Evolutionary conservation across 2,888 invertebrate genomes (phyloP), one percentile per base, ranked within the genome.

Genomic region (Teleogryllus oceanicus): DNA sequence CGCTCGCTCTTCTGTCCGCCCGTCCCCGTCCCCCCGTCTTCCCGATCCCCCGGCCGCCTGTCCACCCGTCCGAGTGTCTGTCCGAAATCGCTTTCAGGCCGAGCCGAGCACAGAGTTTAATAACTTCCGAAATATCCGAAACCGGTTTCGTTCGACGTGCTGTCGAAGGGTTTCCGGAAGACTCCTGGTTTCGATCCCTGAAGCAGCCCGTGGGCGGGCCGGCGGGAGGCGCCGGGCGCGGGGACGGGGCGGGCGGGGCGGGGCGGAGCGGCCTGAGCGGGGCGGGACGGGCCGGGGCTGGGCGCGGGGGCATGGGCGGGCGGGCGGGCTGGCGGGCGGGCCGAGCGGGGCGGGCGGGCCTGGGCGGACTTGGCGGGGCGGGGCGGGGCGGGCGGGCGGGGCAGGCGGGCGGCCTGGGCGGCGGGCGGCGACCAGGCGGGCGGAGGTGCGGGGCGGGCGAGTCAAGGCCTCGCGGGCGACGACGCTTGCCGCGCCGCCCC

Each of bases 51-150:
- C 5, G 5, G 4, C 37, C 8, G 24, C 24, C 24, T 37, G 24
- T 37, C 24, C 24, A 21, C 24, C 24, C 24, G 3, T 3, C 24
- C 24, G 37, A 8, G 8, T 5, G 8, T 37, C 37, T 37, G 37
- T 37, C 37, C 37, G 37, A 37, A 37, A 37, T 37, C 37, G 37
- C 37, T 37, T 37, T 37, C 37, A 37, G 8, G 37, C 37, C 37
- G 37, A 37, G 8, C 37, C 37, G 37, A 62, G 62, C 62, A 62
- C 16, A 10, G 62, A 62, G 62, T 62, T 62, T 62, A 62, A 62
- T 62, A 62, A 62, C 62, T 62, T 62, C 62, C 62, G 62, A 62
- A 62, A 62, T 62, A 62, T 62, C 62, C 13, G 62, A 62, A 62
- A 62, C 62, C 62, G 62, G 62, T 62, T 62, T 62, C n/a, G 62